These are phyloP conservation scores for Pseudorhombus dupliciocellatus DNA, from an alignment of 2,113 vertebrate species.

Conservation along the genomic window DNA sequence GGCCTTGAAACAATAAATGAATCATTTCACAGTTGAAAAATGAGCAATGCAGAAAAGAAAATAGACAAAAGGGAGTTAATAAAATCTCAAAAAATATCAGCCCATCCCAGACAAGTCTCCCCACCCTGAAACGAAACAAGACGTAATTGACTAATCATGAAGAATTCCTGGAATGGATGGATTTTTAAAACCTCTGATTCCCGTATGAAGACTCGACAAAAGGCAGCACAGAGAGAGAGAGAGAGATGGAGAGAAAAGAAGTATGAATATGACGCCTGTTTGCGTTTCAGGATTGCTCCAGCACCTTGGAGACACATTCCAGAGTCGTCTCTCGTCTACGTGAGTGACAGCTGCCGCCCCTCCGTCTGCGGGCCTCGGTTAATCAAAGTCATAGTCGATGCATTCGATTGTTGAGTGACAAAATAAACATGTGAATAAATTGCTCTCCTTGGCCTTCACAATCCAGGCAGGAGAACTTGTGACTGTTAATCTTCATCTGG, in stretches of 20 bases:
- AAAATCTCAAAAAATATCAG: no score
- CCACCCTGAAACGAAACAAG: background rate
- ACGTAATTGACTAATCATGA: background rate
- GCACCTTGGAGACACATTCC: conserved; percentile 43
- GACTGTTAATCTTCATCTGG: conserved; percentile 70
- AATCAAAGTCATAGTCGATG: background rate
- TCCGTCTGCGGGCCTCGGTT: background rate
- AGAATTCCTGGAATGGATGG: conserved; percentile 1
- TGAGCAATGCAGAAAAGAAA: background rate
- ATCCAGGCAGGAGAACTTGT: conserved; percentile 61
- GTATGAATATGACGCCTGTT: background rate
- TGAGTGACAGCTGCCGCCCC: background rate
- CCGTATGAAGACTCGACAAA: conserved; percentile 26
- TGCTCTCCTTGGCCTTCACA: background rate
- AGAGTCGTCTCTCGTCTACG: background rate
- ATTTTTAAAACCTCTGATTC: background rate
- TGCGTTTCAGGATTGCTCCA: conserved; percentile 13
- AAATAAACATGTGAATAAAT: background rate
- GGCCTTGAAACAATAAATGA: background rate
- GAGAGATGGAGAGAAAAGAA: background rate
- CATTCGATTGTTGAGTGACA: background rate
- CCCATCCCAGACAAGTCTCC: no score
- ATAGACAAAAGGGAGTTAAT: no score
- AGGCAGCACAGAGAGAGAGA: background rate
- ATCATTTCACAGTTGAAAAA: background rate